A percentile compares a stretch with the other conserved stretches of the same genome.
These are phyloP conservation scores for Protonibea diacanthus DNA, from an alignment of 2,797 vertebrate species.

Conservation along the genomic window DNA sequence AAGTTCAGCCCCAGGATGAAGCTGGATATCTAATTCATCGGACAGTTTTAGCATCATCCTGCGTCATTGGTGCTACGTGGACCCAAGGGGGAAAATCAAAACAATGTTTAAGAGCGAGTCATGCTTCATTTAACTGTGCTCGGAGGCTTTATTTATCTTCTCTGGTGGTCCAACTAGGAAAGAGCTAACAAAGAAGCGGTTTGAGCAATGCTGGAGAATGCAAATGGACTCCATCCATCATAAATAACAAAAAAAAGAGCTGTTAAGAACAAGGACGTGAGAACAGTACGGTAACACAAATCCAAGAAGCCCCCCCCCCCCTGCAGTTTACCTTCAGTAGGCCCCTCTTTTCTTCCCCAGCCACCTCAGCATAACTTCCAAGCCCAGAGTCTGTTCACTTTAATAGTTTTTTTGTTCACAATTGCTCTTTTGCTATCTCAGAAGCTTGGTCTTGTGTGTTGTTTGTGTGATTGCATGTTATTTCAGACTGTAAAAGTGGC, in stretches of 20 bases:
- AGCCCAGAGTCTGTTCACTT: constrained; percentile 14
- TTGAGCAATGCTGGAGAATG: constrained; percentile 41
- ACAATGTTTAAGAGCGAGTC: constrained; percentile 67
- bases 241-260: constrained; percentile 51
- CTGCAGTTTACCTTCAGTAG: constrained; percentile 2
- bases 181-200: constrained; percentile 52
- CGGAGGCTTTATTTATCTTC: constrained; percentile 58
- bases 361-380: constrained; percentile 15
- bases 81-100: constrained; percentile 58
- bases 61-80: constrained; percentile 44
- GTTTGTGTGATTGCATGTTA: not conserved
- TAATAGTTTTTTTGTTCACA: constrained; percentile 33
- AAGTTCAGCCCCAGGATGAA: constrained; percentile 4
- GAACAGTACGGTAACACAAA: not conserved
- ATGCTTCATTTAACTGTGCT: constrained; percentile 68
- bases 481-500: not conserved
- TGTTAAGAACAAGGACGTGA: constrained; percentile 30
- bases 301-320: constrained; percentile 4
- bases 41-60: constrained; percentile 52
- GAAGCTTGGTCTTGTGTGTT: not conserved
- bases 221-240: constrained; percentile 54
- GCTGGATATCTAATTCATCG: constrained; percentile 48
- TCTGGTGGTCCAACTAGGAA: constrained; percentile 64
- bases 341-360: constrained; percentile 17
- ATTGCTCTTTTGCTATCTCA: constrained; percentile 18